Base-by-base conservation (phyloP, 2,888 invertebrate species). In the Acanthosepion lycidas region DNA sequence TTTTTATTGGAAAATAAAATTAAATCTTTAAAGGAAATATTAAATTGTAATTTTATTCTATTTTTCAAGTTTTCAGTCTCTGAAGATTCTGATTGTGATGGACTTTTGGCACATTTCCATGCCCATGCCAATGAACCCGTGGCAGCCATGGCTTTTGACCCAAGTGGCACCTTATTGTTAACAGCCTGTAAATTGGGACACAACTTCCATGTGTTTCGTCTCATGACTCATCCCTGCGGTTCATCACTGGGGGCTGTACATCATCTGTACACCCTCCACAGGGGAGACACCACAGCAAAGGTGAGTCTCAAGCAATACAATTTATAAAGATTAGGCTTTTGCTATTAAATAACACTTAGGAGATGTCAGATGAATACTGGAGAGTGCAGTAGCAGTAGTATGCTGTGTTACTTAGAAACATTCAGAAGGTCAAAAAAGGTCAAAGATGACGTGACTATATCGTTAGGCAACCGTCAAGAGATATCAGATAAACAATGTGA, bases 251-350 rank as follows among this genome's bases (percentile, higher is more conserved):
- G 99, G 15, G 97, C 97, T 15, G 98, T 98, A 6, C 98, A 99
- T 97, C 99, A 99, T 97, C 98, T 99, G 91, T 99, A 99, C 97
- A 98, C 99, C 64, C 98, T 99, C 95, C 99, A 99, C 97, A 97
- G 99, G 92, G 99, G 99, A 9, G 99, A 99, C 96, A 99, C 99
- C 0, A 99, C 99, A 93, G 99, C 99, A 94, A 99, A 98, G 98
- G 99, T 99, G 96, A 91, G 95, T 23, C 28, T 91, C 48, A 49
- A 15, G 28, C 78, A 5, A 8, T 64, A 64, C 64, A 26, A 15
- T 51, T 51, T 15, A 51, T 51, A 15, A 51, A 15, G 51, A 8
- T 51, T 8, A 51, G 51, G 51, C 51, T 15, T 15, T 8, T 51
- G 51, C 51, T 51, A 5, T 51, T 51, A 12, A 1, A 15, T 51